A percentile compares a stretch with the other conserved stretches of the same genome.
These are phyloP conservation scores for Porites evermanni DNA, from an alignment of 92 coral and sea anemone species.

Conservation along the genomic window DNA sequence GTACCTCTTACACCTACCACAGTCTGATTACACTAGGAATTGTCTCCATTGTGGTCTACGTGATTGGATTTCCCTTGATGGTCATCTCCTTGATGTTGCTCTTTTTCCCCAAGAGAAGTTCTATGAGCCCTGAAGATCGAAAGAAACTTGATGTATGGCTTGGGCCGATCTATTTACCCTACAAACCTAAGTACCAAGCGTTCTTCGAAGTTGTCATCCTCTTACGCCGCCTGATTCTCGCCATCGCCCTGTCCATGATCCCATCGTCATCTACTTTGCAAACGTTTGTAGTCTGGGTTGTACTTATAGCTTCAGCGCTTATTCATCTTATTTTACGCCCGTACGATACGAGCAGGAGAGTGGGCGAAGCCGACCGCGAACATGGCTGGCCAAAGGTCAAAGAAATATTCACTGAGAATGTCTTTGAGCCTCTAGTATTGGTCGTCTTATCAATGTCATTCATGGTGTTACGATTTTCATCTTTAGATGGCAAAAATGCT, in stretches of 20 bases:
- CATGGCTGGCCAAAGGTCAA: too few species aligned
- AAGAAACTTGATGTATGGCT: slow-evolving; percentile 69
- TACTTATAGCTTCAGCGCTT: slow-evolving; percentile 42
- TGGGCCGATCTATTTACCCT: slow-evolving; percentile 65
- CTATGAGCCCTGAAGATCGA: slow-evolving; percentile 38
- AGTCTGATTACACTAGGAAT: slow-evolving; percentile 43
- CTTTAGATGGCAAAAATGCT: slow-evolving; percentile 32
- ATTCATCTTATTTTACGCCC: slow-evolving; percentile 51
- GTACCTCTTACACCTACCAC: slow-evolving; percentile 41
- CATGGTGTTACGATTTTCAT: slow-evolving; percentile 57
- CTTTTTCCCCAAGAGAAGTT: slow-evolving; percentile 37
- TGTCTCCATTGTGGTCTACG: slow-evolving; percentile 55
- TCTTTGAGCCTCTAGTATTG: slow-evolving; percentile 49
- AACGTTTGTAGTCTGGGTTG: slow-evolving; percentile 58
- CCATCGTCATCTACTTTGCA: slow-evolving; percentile 58
- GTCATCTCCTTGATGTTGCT: slow-evolving; percentile 21
- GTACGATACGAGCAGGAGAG: neutral
- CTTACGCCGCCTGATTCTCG: slow-evolving; percentile 59
- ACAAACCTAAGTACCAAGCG: slow-evolving; percentile 50
- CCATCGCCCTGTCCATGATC: slow-evolving; percentile 58
- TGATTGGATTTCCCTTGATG: slow-evolving; percentile 67
- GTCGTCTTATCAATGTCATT: slow-evolving; percentile 66
- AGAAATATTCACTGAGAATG: slow-evolving; percentile 49
- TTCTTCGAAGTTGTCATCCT: slow-evolving; percentile 60
- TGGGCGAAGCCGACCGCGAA: too few species aligned